Evolutionary conservation across 1,140 invertebrate genomes (phyloP).

Genomic region (Aphaenogaster ashmeadi): DNA sequence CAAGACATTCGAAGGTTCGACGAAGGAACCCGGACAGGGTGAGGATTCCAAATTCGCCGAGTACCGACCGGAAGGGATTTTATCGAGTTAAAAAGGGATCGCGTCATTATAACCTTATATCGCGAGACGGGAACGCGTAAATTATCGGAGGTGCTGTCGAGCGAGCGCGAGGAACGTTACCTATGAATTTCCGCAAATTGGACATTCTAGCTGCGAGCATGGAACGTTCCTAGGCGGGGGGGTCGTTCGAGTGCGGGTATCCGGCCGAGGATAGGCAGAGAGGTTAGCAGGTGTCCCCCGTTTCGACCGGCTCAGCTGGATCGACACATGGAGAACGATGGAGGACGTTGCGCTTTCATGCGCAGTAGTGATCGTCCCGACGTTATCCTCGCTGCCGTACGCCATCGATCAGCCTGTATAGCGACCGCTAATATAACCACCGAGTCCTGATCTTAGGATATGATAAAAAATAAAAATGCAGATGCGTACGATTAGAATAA

Average conservation of each 20-base stretch:
- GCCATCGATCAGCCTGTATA: conserved; percentile 24
- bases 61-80: not conserved
- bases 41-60: not conserved
- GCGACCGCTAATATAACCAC: not conserved
- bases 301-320: conserved; percentile 78
- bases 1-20: not conserved
- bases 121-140: not conserved
- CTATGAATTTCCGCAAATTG: conserved; percentile 86
- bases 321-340: conserved; percentile 69
- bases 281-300: conserved; percentile 84
- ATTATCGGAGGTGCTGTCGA: not conserved
- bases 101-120: not conserved
- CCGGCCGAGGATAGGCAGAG: conserved; percentile 63
- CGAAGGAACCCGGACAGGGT: not conserved
- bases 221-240: conserved; percentile 63
- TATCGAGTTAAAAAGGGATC: not conserved
- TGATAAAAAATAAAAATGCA: not conserved
- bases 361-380: conserved; percentile 19
- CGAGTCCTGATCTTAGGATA: not conserved
- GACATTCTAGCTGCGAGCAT: conserved; percentile 85
- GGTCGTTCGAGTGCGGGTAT: conserved; percentile 24
- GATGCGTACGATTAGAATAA: not conserved
- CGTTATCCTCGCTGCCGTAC: not conserved
- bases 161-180: conserved; percentile 72
- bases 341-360: conserved; percentile 40